Percentiles rank a stretch among this genome's conserved stretches.
These are phyloP conservation scores for Sycophila sp. DNA, from an alignment of 1,140 invertebrate species.

Conservation along the genomic window DNA sequence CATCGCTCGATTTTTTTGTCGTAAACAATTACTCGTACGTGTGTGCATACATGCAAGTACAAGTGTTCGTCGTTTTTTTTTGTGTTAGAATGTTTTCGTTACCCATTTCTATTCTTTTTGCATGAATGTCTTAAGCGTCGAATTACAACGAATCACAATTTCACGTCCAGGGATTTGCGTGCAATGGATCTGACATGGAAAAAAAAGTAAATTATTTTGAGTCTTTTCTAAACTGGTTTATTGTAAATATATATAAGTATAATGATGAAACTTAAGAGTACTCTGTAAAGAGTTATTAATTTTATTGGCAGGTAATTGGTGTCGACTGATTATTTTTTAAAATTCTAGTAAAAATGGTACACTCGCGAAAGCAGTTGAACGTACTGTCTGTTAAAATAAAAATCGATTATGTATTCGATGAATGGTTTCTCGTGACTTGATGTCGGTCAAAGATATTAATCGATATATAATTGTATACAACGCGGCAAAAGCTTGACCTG, in stretches of 20 bases:
- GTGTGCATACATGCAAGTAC: neutral
- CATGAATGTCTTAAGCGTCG: conserved; percentile 1
- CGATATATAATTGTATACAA: neutral
- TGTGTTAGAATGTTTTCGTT: neutral
- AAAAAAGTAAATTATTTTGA: neutral
- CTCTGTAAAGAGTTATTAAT: conserved; percentile 3
- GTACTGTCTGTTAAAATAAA: conserved; percentile 1
- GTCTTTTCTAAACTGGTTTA: neutral
- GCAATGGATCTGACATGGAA: neutral
- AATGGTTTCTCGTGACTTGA: neutral
- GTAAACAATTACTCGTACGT: neutral
- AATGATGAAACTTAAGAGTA: neutral
- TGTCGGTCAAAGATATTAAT: neutral
- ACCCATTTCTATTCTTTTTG: neutral
- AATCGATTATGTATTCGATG: conserved; percentile 7
- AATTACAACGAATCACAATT: conserved; percentile 27
- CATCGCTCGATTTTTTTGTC: neutral
- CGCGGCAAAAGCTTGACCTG: neutral
- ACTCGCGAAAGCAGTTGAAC: neutral
- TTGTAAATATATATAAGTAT: conserved; percentile 16
- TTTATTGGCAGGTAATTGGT: conserved; percentile 7
- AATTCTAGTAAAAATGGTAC: neutral
- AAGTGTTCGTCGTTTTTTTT: conserved; percentile 3
- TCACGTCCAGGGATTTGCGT: conserved; percentile 6
- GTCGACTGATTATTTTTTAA: conserved; percentile 36